A percentile compares a stretch with the other conserved stretches of the same genome.
Conservation (phyloP, 2,888 invertebrate genomes). For the Punctoribates punctum region DNA sequence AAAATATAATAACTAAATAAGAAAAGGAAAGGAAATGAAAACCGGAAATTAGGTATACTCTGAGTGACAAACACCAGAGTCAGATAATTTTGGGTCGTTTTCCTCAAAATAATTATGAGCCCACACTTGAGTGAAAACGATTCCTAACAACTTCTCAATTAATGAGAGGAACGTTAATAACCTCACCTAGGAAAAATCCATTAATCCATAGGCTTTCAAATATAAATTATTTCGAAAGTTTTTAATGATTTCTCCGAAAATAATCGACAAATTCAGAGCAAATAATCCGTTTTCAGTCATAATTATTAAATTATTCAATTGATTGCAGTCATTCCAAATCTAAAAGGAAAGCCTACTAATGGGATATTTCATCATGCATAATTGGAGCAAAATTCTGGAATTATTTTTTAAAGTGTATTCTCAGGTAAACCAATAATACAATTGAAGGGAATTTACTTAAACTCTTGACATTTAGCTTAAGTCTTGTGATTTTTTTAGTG, state of each 20-base stretch:
- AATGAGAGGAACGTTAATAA: no score
- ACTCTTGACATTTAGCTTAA: slow-evolving; percentile 4
- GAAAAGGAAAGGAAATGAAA: slow-evolving; percentile 25
- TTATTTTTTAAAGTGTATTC: background rate
- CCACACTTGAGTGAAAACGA: background rate
- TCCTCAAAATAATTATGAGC: background rate
- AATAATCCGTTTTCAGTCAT: no score
- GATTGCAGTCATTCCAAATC: no score
- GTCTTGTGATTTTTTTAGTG: background rate
- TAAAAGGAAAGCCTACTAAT: no score
- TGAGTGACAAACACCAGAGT: background rate
- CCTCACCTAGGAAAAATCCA: no score
- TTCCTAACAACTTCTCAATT: no score
- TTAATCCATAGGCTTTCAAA: no score
- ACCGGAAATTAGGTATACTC: slow-evolving; percentile 33
- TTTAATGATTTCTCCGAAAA: no score
- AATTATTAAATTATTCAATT: no score
- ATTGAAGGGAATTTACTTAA: background rate
- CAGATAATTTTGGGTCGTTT: background rate
- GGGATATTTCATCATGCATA: background rate
- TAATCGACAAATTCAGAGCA: no score
- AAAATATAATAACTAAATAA: slow-evolving; percentile 13
- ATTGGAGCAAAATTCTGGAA: background rate
- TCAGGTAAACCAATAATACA: background rate
- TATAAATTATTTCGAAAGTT: no score